Evolutionary conservation across 2,888 invertebrate species (phyloP), one percentile per base, ranked within the genome.

Genomic region (Caenorhabditis imperialis): DNA sequence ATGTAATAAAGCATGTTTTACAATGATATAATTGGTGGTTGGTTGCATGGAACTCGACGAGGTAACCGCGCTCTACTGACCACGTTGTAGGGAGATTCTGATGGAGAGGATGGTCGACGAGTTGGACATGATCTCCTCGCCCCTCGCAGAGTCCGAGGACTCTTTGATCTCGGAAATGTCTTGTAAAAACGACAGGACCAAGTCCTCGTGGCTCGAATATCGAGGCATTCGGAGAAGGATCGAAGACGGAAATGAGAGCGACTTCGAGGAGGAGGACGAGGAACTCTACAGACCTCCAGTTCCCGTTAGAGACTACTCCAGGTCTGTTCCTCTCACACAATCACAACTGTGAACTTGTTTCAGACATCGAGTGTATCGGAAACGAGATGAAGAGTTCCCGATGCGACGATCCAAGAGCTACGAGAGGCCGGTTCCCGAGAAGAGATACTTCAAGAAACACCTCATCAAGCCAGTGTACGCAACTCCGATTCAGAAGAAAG

Each of bases 91-190:
- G 40, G 65, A 67, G 23, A 42, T 53, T 10, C 35, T 72, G 4
- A 67, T 73, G 73, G 67, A 73, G 20, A 35, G 50, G 44, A 61
- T 65, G 16, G 73, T 75, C 37, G 55, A 73, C 48, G 78, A 78
- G 40, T 47, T 78, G 6, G 78, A 78, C 23, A 61, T 79, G 63
- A 61, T 79, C 1, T 50, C 71, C 8, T 76, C 80, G 7, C 80
- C 80, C 1, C 44, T 76, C 47, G 77, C 74, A 0, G 80, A 78
- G 27, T 75, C 75, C 0, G 74, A 78, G 25, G 80, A 80, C 37
- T 78, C 78, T 0, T 20, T 80, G 8, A 77, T 80, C 12, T 80
- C 80, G 1, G 80, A 76, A 42, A 69, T 69, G 47, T 76, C 76
- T 3, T 60, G 33, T 1, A 51, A 65, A 30, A 63, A 78, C 54